phyloP scores from a whole-genome alignment of 2,797 vertebrate genomes.

The Pterois miles region DNA sequence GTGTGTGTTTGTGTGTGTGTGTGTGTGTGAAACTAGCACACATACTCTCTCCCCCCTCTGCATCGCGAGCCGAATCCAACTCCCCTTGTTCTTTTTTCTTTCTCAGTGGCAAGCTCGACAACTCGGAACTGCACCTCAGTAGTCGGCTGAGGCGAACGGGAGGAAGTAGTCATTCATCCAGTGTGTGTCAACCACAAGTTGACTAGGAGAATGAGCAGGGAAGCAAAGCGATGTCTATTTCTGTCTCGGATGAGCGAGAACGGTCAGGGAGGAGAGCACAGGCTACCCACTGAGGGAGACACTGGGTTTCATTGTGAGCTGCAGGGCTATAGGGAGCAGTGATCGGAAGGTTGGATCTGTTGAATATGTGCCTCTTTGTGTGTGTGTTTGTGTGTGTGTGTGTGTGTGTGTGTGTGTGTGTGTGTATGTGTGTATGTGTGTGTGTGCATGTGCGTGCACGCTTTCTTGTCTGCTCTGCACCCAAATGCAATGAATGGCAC shows the following conservation, averaged over 20 bases:
- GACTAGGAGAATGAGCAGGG: conserved; percentile 77
- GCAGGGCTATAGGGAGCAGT: conserved; percentile 73
- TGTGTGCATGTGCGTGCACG: conserved; percentile 10
- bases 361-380: conserved; percentile 56
- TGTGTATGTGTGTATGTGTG: conserved; percentile 21
- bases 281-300: conserved; percentile 72
- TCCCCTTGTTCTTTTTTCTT: conserved; percentile 61
- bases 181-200: conserved; percentile 76
- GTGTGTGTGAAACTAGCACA: conserved; percentile 50
- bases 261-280: conserved; percentile 70
- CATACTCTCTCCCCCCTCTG: conserved; percentile 1
- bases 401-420: conserved; percentile 20
- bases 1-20: conserved; percentile 26
- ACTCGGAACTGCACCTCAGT: conserved; percentile 69
- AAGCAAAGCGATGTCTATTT: conserved; percentile 79
- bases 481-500: conserved; percentile 76
- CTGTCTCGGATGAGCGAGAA: conserved; percentile 72
- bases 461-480: conserved; percentile 55
- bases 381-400: conserved; percentile 36
- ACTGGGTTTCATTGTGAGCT: conserved; percentile 78
- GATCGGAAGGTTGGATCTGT: conserved; percentile 80
- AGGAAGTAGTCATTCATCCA: conserved; percentile 77
- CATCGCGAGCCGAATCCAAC: conserved; percentile 49
- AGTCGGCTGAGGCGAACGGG: conserved; percentile 60
- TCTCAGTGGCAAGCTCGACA: conserved; percentile 71